Conservation (phyloP, 2,113 vertebrate genomes). For the Silurus asotus region DNA sequence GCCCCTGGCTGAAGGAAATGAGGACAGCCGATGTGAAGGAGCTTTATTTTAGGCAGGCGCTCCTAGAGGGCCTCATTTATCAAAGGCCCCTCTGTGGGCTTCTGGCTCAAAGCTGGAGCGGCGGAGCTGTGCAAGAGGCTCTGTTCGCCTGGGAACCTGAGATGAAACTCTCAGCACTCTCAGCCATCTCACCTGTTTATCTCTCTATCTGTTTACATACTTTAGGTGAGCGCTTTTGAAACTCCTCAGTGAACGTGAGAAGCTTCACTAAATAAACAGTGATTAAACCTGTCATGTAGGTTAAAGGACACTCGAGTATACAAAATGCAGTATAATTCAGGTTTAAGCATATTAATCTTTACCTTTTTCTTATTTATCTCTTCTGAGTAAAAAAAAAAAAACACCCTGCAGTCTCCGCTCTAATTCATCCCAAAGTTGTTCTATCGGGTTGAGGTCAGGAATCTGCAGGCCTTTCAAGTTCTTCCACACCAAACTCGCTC, state of each 20-base stretch:
- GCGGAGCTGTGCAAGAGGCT: not conserved
- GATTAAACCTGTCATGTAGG: not conserved
- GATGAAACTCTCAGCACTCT: not conserved
- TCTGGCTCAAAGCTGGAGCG: slow-evolving; percentile 42
- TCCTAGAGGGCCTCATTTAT: slow-evolving; percentile 73
- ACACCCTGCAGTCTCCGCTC: too few relatives aligned
- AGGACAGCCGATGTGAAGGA: slow-evolving; percentile 75
- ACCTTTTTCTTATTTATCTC: too few relatives aligned
- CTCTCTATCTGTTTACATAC: not conserved
- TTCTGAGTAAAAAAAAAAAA: too few relatives aligned
- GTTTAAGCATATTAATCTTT: too few relatives aligned
- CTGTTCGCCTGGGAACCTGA: not conserved
- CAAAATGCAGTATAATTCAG: too few relatives aligned
- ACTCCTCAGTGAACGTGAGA: not conserved
- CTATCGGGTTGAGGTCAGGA: too few relatives aligned
- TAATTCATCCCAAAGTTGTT: too few relatives aligned
- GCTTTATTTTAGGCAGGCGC: slow-evolving; percentile 75
- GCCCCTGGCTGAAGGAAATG: slow-evolving; percentile 69
- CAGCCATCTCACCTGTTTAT: not conserved
- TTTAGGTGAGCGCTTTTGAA: not conserved
- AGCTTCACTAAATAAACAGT: not conserved
- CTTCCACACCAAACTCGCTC: too few relatives aligned
- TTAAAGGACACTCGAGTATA: too few relatives aligned
- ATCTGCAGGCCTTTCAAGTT: too few relatives aligned
- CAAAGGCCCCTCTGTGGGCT: slow-evolving; percentile 56